Percentiles rank a stretch among this genome's conserved stretches.
These are phyloP conservation scores for Periophthalmus magnuspinnatus DNA, from an alignment of 2,797 vertebrate species.

Conservation along the genomic window DNA sequence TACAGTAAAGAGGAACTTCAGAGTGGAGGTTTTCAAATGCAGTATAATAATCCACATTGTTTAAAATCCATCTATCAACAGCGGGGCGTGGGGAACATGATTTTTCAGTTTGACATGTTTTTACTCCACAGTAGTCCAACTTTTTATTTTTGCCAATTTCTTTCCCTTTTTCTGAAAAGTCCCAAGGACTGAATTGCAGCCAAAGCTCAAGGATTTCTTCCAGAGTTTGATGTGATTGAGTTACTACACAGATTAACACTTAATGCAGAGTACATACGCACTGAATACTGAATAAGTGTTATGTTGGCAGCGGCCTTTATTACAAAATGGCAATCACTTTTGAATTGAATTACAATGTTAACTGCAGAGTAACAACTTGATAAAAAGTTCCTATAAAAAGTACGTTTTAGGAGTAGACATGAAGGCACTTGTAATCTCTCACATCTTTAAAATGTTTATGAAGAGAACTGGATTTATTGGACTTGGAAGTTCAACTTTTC, in stretches of 20 bases:
- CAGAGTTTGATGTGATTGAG: background rate
- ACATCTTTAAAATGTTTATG: constrained; percentile 17
- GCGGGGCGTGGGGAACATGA: too few relatives aligned
- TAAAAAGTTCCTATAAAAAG: background rate
- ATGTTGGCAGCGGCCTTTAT: background rate
- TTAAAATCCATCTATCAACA: background rate
- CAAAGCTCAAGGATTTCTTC: background rate
- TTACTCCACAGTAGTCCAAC: background rate
- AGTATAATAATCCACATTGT: background rate
- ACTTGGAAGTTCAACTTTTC: background rate
- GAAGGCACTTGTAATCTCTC: background rate
- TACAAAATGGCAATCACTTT: background rate
- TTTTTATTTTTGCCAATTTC: background rate
- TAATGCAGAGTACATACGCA: too few relatives aligned
- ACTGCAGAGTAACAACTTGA: background rate
- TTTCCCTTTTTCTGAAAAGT: background rate
- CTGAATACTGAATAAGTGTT: background rate
- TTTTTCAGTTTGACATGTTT: background rate
- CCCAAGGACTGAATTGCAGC: background rate
- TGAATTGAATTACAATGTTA: background rate
- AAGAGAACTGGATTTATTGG: background rate
- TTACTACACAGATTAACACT: too few relatives aligned
- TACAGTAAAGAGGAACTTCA: constrained; percentile 27
- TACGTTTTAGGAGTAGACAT: background rate
- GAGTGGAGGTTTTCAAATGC: constrained; percentile 13